Evolutionary conservation across 2,113 vertebrate species (phyloP), one percentile per base, ranked within the genome.

Genomic region (Recurvirostra avosetta): DNA sequence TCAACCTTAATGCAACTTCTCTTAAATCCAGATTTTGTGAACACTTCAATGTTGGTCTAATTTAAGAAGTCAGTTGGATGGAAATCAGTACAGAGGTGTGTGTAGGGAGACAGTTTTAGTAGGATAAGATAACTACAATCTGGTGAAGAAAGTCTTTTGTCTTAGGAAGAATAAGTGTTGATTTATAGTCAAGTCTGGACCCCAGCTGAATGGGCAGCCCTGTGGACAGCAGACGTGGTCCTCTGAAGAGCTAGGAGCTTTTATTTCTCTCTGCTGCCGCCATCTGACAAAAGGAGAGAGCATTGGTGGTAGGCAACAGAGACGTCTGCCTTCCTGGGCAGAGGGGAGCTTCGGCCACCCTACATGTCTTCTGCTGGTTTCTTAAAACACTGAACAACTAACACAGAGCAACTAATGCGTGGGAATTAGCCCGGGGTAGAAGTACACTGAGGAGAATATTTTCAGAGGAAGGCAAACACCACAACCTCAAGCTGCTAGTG

Each of bases 251-350:
- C 49, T 5, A 4, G 18, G 38, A 30, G 26, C 38, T 94, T 93
- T 78, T 18, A 7, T 59, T 96, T 86, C 90, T 92, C 78, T 95
- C 55, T 96, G 86, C 85, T 94, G 88, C 92, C 72, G 1, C 90
- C 90, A 3, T 25, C 75, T 88, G 95, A 50, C 86, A 11, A 17
- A 73, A 85, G 40, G 36, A 49, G 49, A 23, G 58, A 53, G 45
- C 59, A 3, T 4, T 49, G 43, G 38, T 90, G 58, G 19, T 8
- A 9, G 45, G 34, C 38, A 25, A 4, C 2, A 2, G 36, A 32
- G 47, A 5, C 17, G 21, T 41, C 30, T 65, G 36, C 43, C n/a
- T 55, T 13, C 38, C 29, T 30, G 58, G 43, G 14, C 59, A 34
- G 43, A 56, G 30, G 18, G 14, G 34, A 88, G 11, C 50, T n/a